Evolutionary conservation across 2,888 invertebrate genomes (phyloP).

Genomic region (Tubulanus polymorphus): DNA sequence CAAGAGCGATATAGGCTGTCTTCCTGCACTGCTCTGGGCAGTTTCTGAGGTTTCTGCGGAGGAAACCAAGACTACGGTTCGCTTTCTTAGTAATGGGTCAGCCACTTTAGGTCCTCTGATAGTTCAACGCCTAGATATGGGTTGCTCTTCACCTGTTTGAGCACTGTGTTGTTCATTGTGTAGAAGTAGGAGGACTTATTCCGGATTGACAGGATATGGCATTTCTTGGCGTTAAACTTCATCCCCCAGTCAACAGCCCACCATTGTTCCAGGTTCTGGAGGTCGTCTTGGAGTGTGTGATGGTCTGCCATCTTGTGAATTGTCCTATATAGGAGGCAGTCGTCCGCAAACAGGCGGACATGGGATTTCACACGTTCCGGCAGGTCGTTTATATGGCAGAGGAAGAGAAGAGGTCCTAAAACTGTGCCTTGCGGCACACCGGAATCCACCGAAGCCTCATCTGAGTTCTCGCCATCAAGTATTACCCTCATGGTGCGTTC

Average conservation of each 20-base stretch:
- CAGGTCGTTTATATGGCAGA: too few species aligned
- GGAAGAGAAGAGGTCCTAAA: too few species aligned
- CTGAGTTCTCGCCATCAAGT: too few species aligned
- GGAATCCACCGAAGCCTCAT: too few species aligned
- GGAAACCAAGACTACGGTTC: conserved; percentile 16
- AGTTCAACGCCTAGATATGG: conserved; percentile 8
- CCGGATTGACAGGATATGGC: conserved; percentile 12
- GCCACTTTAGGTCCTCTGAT: conserved; percentile 9
- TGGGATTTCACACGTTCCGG: not conserved
- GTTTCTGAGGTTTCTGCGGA: conserved; percentile 13
- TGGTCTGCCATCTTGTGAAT: too few species aligned
- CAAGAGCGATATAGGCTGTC: too few species aligned
- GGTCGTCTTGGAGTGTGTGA: conserved; percentile 8
- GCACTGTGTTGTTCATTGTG: conserved; percentile 4
- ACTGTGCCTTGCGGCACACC: too few species aligned
- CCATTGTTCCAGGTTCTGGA: conserved; percentile 12
- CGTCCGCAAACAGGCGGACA: not conserved
- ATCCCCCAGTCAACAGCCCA: conserved; percentile 12
- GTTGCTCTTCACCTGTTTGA: conserved; percentile 11
- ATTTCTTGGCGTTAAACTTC: conserved; percentile 17
- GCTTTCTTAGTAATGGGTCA: conserved; percentile 12
- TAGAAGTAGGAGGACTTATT: conserved; percentile 12
- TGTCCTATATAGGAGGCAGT: too few species aligned
- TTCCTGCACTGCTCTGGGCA: too few species aligned
- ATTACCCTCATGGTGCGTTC: too few species aligned